Base-by-base conservation (phyloP, 2,888 invertebrate genomes). In the Caenorhabditis drosophilae region DNA sequence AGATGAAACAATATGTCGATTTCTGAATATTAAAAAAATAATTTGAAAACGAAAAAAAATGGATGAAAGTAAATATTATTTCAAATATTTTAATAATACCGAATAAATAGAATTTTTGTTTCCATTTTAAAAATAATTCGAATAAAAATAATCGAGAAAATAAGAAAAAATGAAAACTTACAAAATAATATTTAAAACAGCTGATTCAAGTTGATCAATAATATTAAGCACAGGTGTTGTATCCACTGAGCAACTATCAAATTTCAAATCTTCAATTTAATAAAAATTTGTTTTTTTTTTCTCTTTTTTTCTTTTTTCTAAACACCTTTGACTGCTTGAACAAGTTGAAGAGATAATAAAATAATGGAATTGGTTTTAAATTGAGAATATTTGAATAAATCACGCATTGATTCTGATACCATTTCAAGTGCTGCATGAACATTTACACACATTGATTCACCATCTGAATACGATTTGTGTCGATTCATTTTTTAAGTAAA, bases 371-470 rank as follows among this genome's bases (percentile, higher is more conserved):
- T 76, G 18, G 73, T 72, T 50, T 76, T 76, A 70, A 76, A 76
- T 26, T 74, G 70, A 26, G 61, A 46, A 41, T 74, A 64, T 50
- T 73, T 73, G 45, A 81, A 63, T 18, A 81, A 67, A 47, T 81
- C 79, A n/a, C 81, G 69, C 57, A 81, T 73, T 16, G 76, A 69
- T 49, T 81, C 78, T 16, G 78, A 77, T 11, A 82, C 79, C 75
- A 78, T 70, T 45, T 82, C 78, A 25, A 81, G 60, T 1, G 80
- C 73, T 4, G 81, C 77, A 53, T 81, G 81, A 31, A 81, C 76
- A 35, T 76, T 74, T 18, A 81, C 76, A 51, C 80, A 80, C 58
- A 74, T 69, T 16, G 70, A 70, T 25, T 79, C 80, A 34, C 78
- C 76, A 41, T 80, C 81, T 73, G 55, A 34, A 75, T 63, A 9